Evolutionary conservation across 1,140 invertebrate species (phyloP).

Genomic region (Hycleus cichorii): DNA sequence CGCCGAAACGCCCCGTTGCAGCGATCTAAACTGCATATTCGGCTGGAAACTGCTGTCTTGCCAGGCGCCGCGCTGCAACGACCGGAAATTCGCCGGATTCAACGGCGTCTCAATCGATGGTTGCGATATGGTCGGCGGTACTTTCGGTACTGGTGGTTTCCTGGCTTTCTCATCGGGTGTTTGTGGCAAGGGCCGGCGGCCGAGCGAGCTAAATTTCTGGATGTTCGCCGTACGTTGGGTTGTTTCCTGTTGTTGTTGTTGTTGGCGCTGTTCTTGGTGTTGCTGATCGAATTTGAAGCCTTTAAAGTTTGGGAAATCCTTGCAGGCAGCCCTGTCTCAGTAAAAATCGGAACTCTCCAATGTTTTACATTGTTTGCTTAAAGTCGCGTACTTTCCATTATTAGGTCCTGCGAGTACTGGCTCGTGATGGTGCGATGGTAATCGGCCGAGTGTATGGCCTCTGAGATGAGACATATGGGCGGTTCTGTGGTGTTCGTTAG

Average conservation of each 20-base stretch:
- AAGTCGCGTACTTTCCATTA: conserved; percentile 79
- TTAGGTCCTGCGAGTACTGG: conserved; percentile 44
- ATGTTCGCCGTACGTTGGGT: conserved; percentile 36
- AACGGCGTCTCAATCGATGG: conserved; percentile 34
- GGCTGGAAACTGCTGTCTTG: conserved; percentile 37
- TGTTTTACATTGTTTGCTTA: conserved; percentile 91
- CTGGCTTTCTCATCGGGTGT: conserved; percentile 39
- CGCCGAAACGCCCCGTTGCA: conserved; percentile 31
- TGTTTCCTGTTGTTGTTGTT: conserved; percentile 21
- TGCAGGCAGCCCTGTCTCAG: conserved; percentile 61
- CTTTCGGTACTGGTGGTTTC: conserved; percentile 36
- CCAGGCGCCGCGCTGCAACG: conserved; percentile 40
- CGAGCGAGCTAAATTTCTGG: conserved; percentile 38
- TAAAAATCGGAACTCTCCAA: conserved; percentile 90
- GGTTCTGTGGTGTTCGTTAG: conserved; percentile 32
- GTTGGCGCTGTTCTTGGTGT: conserved; percentile 19
- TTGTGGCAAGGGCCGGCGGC: conserved; percentile 39
- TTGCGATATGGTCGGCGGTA: conserved; percentile 34
- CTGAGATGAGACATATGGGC: conserved; percentile 41
- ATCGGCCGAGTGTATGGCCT: conserved; percentile 46
- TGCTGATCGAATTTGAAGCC: conserved; percentile 42
- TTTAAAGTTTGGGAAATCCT: conserved; percentile 43
- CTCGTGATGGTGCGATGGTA: conserved; percentile 46
- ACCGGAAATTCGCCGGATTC: conserved; percentile 39
- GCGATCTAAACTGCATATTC: conserved; percentile 34